A percentile compares a stretch with the other conserved stretches of the same genome.
Evolutionary conservation across 2,888 invertebrate genomes (phyloP).

Genomic region (Pollenia griseotomentosa): DNA sequence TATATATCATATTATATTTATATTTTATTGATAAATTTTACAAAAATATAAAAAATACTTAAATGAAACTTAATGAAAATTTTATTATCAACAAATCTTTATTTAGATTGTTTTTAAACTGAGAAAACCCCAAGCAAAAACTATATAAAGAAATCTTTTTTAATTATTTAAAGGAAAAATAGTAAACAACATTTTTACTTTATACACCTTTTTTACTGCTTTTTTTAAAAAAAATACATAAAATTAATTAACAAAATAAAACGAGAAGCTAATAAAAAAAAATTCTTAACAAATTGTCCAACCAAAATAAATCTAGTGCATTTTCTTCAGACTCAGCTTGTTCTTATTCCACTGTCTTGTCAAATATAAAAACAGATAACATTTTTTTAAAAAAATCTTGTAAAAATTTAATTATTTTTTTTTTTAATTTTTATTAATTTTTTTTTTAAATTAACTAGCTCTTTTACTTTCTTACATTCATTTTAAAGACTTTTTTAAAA

Average conservation of each 20-base stretch:
- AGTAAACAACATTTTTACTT: slow-evolving; percentile 56
- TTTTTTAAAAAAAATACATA: slow-evolving; percentile 30
- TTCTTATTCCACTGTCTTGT: slow-evolving; percentile 38
- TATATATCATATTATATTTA: slow-evolving; percentile 66
- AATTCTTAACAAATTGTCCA: slow-evolving; percentile 20
- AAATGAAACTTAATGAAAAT: slow-evolving; percentile 8
- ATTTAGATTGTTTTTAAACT: slow-evolving; percentile 44
- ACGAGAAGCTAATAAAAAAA: slow-evolving; percentile 32
- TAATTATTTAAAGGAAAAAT: slow-evolving; percentile 49
- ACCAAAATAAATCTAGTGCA: slow-evolving; percentile 40
- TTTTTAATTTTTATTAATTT: background rate
- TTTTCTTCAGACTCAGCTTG: slow-evolving; percentile 61
- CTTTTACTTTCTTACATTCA: slow-evolving; percentile 18
- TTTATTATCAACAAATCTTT: slow-evolving; percentile 47
- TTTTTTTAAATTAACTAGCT: background rate
- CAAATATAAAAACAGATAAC: slow-evolving; percentile 29
- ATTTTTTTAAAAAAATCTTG: slow-evolving; percentile 6
- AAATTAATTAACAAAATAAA: slow-evolving; percentile 31
- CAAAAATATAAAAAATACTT: slow-evolving; percentile 17
- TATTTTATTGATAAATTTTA: slow-evolving; percentile 59
- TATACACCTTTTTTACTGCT: slow-evolving; percentile 70
- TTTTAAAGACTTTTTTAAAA: slow-evolving; percentile 11
- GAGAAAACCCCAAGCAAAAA: slow-evolving; percentile 18
- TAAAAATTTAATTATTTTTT: background rate
- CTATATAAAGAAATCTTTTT: slow-evolving; percentile 37